Percentiles rank a stretch among this genome's conserved stretches.
phyloP scores from a whole-genome alignment of 2,113 vertebrate genomes.

The Turnix velox region DNA sequence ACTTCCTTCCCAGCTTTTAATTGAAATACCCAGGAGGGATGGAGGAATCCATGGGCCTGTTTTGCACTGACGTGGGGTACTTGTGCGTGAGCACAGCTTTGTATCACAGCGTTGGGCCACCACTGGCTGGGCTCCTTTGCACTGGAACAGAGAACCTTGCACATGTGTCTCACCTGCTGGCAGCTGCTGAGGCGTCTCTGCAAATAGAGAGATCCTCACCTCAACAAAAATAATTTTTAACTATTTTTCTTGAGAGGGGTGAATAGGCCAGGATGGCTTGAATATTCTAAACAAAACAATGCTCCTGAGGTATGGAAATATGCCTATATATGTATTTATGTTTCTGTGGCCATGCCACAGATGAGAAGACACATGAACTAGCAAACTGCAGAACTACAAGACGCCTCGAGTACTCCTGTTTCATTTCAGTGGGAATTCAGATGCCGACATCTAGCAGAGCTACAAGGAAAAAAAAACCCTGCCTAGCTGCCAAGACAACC shows the following conservation, averaged over 20 bases:
- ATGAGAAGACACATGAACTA: neutral
- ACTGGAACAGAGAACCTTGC: neutral
- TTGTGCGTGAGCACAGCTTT: neutral
- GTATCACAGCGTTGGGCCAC: neutral
- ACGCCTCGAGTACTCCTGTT: neutral
- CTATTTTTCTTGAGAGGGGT: neutral
- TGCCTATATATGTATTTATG: neutral
- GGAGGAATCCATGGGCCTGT: neutral
- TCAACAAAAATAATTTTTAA: neutral
- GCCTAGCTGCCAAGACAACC: neutral
- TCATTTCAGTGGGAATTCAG: neutral
- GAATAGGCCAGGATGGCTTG: neutral
- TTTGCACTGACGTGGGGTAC: neutral
- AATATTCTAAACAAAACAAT: neutral
- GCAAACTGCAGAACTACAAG: neutral
- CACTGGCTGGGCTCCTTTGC: accelerated
- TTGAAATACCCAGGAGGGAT: conserved; percentile 32
- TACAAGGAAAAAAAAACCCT: neutral
- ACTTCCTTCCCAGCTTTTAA: neutral
- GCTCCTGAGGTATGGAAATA: neutral
- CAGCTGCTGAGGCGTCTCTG: neutral
- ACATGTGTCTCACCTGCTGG: neutral
- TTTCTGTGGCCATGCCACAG: neutral
- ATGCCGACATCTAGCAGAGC: neutral
- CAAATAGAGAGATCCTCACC: neutral